Conservation (phyloP, 2,113 vertebrate genomes). For the Sturnira hondurensis region DNA sequence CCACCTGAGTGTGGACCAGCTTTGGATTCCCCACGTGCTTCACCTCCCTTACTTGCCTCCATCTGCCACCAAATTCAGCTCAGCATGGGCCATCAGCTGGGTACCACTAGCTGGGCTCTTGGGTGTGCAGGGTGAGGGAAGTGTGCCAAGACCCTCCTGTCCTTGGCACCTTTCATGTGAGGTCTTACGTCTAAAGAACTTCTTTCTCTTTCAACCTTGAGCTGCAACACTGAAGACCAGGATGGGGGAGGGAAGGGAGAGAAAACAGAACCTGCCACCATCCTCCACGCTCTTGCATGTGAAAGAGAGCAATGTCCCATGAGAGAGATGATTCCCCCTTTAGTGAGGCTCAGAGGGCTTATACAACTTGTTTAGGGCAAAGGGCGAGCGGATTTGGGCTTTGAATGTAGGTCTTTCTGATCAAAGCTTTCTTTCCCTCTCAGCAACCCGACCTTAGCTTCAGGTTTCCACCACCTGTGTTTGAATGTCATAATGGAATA, state of each 20-base stretch:
- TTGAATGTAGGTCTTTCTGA: background rate
- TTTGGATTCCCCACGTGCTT: background rate
- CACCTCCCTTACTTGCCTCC: background rate
- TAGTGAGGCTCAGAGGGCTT: conserved; percentile 57
- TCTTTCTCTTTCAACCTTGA: background rate
- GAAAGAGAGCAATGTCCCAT: background rate
- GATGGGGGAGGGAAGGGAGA: background rate
- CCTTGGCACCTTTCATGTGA: background rate
- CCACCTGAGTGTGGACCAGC: background rate
- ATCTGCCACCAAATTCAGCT: background rate
- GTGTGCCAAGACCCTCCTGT: background rate
- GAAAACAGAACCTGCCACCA: background rate
- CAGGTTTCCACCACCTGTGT: background rate
- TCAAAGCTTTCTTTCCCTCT: background rate
- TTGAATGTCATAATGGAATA: background rate
- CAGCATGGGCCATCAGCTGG: background rate
- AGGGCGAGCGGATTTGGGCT: background rate
- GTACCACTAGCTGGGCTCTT: too few relatives aligned
- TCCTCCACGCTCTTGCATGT: background rate
- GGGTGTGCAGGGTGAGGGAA: background rate
- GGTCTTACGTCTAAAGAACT: background rate
- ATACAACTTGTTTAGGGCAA: background rate
- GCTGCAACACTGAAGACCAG: background rate
- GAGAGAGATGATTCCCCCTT: background rate
- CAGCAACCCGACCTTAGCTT: background rate